phyloP scores from a whole-genome alignment of 1,140 invertebrate genomes.

The Aphelinus atriplicis region DNA sequence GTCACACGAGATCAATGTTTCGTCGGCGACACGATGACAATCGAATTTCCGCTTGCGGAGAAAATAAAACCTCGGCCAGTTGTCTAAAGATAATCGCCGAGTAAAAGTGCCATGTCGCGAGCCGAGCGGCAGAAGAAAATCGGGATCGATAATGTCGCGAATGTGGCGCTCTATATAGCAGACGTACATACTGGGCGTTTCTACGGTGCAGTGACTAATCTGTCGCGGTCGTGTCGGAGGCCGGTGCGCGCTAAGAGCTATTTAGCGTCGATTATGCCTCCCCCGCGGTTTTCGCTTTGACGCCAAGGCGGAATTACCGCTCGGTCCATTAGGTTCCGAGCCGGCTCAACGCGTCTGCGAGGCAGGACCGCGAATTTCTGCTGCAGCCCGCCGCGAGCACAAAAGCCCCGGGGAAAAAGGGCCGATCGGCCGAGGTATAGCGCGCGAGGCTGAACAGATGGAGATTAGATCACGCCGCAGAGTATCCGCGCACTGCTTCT shows the following conservation, averaged over 20 bases:
- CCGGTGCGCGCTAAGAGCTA: slow-evolving; percentile 14
- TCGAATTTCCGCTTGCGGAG: too few species aligned
- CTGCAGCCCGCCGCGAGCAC: background rate
- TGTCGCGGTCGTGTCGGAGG: background rate
- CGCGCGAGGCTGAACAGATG: background rate
- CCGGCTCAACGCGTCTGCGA: background rate
- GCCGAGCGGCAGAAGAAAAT: background rate
- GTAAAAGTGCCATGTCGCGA: too few species aligned
- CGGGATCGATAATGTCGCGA: slow-evolving; percentile 10
- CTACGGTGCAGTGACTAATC: slow-evolving; percentile 7
- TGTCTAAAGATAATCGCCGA: too few species aligned
- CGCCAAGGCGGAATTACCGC: slow-evolving; percentile 24
- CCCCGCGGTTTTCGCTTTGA: slow-evolving; percentile 13
- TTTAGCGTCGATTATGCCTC: slow-evolving; percentile 35
- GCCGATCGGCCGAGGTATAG: background rate
- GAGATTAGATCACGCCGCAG: background rate
- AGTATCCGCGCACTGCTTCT: too few species aligned
- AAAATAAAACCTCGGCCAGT: too few species aligned
- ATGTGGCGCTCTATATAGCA: too few species aligned
- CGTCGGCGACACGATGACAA: too few species aligned
- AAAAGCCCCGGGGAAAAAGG: background rate
- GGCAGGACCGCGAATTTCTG: too few species aligned
- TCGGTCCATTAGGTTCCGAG: slow-evolving; percentile 29
- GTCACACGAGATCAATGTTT: too few species aligned
- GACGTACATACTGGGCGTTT: too few species aligned